These are phyloP conservation scores for Linnaemya vulpina DNA, from an alignment of 2,888 invertebrate genomes.

Conservation along the genomic window DNA sequence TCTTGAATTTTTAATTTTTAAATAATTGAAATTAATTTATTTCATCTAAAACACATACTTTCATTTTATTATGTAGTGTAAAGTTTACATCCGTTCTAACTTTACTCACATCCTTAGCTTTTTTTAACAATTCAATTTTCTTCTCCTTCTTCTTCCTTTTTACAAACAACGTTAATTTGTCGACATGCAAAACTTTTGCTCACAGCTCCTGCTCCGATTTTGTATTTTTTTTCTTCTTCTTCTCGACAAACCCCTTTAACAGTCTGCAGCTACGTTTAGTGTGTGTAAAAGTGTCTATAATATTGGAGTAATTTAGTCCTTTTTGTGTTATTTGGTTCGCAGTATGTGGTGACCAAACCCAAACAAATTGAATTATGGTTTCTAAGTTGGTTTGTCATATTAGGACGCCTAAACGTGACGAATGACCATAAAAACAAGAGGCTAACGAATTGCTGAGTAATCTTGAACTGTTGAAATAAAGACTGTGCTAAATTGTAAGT, in stretches of 20 bases:
- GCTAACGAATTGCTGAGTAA: conserved; percentile 70
- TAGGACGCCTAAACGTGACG: conserved; percentile 74
- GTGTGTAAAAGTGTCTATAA: conserved; percentile 3
- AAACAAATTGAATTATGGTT: conserved; percentile 74
- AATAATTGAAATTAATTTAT: conserved; percentile 50
- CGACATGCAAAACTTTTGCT: conserved; percentile 69
- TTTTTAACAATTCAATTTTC: conserved; percentile 56
- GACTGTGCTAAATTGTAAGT: conserved; percentile 19
- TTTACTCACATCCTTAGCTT: conserved; percentile 65
- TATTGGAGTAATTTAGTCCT: conserved; percentile 22
- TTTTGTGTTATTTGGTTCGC: conserved; percentile 37
- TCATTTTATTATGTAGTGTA: conserved; percentile 34
- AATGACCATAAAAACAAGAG: conserved; percentile 72
- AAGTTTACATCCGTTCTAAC: conserved; percentile 67
- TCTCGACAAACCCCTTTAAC: not conserved
- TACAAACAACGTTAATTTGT: conserved; percentile 68
- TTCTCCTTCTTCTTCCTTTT: conserved; percentile 17
- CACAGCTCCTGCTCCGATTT: conserved; percentile 41
- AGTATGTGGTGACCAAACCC: conserved; percentile 70
- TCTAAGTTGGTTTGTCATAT: conserved; percentile 73
- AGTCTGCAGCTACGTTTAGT: not conserved
- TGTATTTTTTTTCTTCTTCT: conserved; percentile 38
- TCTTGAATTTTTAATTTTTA: too few relatives aligned
- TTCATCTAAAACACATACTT: conserved; percentile 30
- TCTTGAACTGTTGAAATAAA: conserved; percentile 43